Evolutionary conservation across 2,888 invertebrate species (phyloP).

Genomic region (Polyommatus icarus): DNA sequence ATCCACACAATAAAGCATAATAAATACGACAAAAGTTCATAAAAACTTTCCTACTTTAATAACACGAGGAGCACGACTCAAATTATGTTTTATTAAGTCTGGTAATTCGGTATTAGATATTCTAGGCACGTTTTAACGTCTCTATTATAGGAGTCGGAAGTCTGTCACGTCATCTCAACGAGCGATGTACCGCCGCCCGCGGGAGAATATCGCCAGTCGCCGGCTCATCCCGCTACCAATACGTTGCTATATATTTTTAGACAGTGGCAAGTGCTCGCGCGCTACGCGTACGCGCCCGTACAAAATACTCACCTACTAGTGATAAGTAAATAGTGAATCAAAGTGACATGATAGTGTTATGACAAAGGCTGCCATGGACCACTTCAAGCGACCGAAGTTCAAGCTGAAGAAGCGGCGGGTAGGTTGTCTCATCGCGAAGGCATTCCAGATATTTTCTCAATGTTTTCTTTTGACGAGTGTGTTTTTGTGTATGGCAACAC

Average conservation of each 20-base stretch:
- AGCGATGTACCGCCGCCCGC: slow-evolving; percentile 40
- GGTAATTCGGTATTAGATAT: slow-evolving; percentile 14
- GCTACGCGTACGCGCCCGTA: slow-evolving; percentile 45
- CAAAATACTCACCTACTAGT: slow-evolving; percentile 42
- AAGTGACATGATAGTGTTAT: slow-evolving; percentile 68
- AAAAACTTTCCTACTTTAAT: slow-evolving; percentile 24
- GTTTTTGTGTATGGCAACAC: slow-evolving; percentile 13
- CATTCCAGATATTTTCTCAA: slow-evolving; percentile 26
- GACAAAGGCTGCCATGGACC: slow-evolving; percentile 68
- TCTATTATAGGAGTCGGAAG: slow-evolving; percentile 24
- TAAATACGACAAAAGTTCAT: neutral
- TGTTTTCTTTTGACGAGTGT: neutral
- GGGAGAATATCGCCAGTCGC: slow-evolving; percentile 41
- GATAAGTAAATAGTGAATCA: slow-evolving; percentile 41
- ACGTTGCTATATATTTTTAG: slow-evolving; percentile 59
- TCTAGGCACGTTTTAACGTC: slow-evolving; percentile 14
- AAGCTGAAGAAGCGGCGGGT: slow-evolving; percentile 60
- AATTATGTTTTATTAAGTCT: slow-evolving; percentile 20
- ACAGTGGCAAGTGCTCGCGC: slow-evolving; percentile 60
- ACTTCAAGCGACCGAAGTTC: slow-evolving; percentile 63
- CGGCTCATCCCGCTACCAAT: slow-evolving; percentile 14
- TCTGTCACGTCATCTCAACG: slow-evolving; percentile 30
- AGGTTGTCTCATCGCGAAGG: slow-evolving; percentile 40
- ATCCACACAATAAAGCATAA: neutral
- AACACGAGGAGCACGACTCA: slow-evolving; percentile 19